Evolutionary conservation across 64 coral and sea anemone genomes (phyloP), one percentile per base, ranked within the genome.

Genomic region (Dendronephthya gigantea): DNA sequence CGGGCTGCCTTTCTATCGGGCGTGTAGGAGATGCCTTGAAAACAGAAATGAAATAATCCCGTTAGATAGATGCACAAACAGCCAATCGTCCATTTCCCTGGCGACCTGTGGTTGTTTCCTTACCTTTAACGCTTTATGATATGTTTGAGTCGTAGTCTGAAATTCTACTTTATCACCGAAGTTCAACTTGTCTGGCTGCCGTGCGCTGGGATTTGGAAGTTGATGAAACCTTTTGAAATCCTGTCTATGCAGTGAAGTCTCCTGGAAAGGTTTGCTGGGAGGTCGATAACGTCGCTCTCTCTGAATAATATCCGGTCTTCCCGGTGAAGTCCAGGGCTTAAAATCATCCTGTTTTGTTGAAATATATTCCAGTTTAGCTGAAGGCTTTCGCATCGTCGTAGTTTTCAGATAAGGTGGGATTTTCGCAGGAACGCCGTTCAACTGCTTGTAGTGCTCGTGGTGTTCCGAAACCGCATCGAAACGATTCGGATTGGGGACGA

Each of bases 401-500:
- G 91, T 92, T n/a, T 86, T 90, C 36, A 97, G 87, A 39, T 97
- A 97, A 11, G 89, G 89, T 0, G 81, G 84, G 3, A 97, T 97
- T 83, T 65, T 97, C 4, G 94, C 94, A 23, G 94, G 89, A 0
- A 84, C 49, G 9, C 87, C 89, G 14, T 85, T 82, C 10, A 82
- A 48, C 1, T 92, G 91, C 31, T 59, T 86, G 38, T 87, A 97
- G 83, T 97, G 94, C 11, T 93, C 94, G 22, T 47, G 69, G 28
- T 93, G 89, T 40, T 97, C 94, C 16, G 94, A 97, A 14, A 97
- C 92, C 22, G 94, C 93, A 35, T 97, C 82, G 82, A 97, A 97
- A 39, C 72, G 90, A 81, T 97, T 86, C 23, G 92, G 92, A 83
- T 97, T 97, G 8, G 94, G 94, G 2, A 97, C 41, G 49, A 91